Evolutionary conservation across 2,797 vertebrate species (phyloP), one percentile per base, ranked within the genome.

Genomic region (Sebastes kiyomatsui): DNA sequence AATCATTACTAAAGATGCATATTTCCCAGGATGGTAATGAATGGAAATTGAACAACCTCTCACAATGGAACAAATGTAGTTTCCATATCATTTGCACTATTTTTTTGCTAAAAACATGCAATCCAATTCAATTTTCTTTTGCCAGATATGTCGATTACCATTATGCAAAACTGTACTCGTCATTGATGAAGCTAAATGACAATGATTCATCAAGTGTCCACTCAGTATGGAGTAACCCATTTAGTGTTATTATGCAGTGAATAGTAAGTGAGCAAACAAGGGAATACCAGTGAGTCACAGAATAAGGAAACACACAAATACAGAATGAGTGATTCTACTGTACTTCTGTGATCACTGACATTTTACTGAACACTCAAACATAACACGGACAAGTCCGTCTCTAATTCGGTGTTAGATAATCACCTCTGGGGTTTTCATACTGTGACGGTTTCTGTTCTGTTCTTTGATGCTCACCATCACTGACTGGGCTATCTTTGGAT

Each of bases 381-480:
- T 16, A 56, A 71, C 13, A 35, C 1, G 12, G 33, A 5, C 27
- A 20, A 78, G 67, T 30, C 58, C 5, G 8, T 71, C 20, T 82
- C n/a, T 74, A 69, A 68, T 79, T 75, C 38, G 30, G 27, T 69
- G 75, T 72, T 85, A 82, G 75, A 64, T 72, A 49, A 70, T 20
- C 72, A 62, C 75, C 20, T 68, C 60, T 77, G 52, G 65, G 75
- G 18, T 30, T 80, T 81, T 79, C 52, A 13, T 52, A 22, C 59
- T 5, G 32, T 73, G 59, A 52, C 12, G 2, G 23, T 72, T 74
- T 67, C 64, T 64, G 14, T 62, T 27, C 62, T 52, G 12, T 38
- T 67, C 80, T 86, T 86, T 86, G 70, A 87, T 66, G 65, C 77
- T 77, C 60, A 81, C 27, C 46, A 28, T n/a, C 32, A 23, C 80